Evolutionary conservation across 2,797 vertebrate species (phyloP).

Genomic region (Enteromius anoplus): DNA sequence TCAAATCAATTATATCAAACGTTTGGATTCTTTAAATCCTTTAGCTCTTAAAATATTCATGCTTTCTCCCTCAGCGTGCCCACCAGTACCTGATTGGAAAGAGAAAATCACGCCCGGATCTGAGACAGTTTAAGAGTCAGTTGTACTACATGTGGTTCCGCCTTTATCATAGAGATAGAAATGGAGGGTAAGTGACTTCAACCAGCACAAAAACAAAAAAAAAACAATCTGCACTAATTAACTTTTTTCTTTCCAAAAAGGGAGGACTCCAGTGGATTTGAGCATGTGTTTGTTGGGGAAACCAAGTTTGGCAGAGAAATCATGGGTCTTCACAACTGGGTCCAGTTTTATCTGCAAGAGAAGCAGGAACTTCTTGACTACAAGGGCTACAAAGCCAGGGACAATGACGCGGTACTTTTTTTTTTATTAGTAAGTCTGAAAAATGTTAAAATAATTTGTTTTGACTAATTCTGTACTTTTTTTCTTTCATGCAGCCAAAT

Average conservation of each 20-base stretch:
- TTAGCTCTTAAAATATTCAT: not conserved
- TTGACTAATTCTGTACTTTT: not conserved
- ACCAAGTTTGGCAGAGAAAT: slow-evolving; percentile 77
- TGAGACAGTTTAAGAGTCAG: slow-evolving; percentile 79
- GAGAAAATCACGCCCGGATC: slow-evolving; percentile 70
- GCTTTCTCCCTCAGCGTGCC: slow-evolving; percentile 72
- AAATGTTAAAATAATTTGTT: not conserved
- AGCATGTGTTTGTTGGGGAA: slow-evolving; percentile 88
- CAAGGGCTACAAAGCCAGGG: slow-evolving; percentile 78
- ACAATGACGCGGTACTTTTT: slow-evolving; percentile 72
- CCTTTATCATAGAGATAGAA: slow-evolving; percentile 80
- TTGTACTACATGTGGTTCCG: slow-evolving; percentile 87
- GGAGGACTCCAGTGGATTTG: slow-evolving; percentile 83
- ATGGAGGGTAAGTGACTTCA: slow-evolving; percentile 72
- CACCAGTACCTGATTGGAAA: slow-evolving; percentile 83
- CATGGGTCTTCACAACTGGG: slow-evolving; percentile 87
- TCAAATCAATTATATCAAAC: not conserved
- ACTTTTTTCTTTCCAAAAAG: slow-evolving; percentile 60
- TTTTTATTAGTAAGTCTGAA: not conserved
- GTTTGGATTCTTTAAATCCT: not conserved
- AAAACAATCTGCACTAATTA: not conserved
- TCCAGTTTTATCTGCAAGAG: slow-evolving; percentile 86
- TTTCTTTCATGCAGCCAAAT: slow-evolving; percentile 72
- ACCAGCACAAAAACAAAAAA: not conserved
- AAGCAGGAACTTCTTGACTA: slow-evolving; percentile 79